Base-by-base conservation (phyloP, 2,888 invertebrate species). In the Pyralis farinalis region DNA sequence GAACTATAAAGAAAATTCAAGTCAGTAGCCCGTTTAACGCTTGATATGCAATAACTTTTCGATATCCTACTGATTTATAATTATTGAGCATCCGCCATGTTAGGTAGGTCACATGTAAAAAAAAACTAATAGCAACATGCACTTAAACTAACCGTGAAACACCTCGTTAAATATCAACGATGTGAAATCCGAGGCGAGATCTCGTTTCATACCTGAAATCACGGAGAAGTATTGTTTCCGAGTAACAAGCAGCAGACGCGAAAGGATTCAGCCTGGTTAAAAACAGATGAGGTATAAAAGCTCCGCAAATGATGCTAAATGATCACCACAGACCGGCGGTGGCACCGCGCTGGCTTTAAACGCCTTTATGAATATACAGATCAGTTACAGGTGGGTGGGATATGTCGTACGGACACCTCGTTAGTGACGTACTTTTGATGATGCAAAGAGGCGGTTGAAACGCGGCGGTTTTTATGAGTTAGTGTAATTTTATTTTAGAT, bases 261-360 rank as follows among this genome's bases (percentile, higher is more conserved):
- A 78, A 81, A 83, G 82, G 80, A 78, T 80, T 78, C 72, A 61
- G 64, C 61, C 65, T 75, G 75, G 76, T 82, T 84, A 77, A 83
- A 77, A 78, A 75, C 78, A 79, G 78, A 82, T 82, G 82, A 81
- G 75, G 71, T 76, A 77, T 80, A 78, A 84, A 83, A 81, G 68
- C 63, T 3, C 68, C 75, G 71, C 75, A 84, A 85, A 87, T 83
- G 85, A 83, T 83, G 82, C 65, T 79, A 75, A 82, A 82, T 76
- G 78, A 67, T 71, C 58, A 54, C 41, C 40, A 52, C 63, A 74
- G 64, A 78, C 75, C 66, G 52, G 75, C 82, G 71, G 52, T 43
- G 9, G 33, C 38, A 54, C 49, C 52, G 57, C 51, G 43, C 16
- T 4, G 16, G 16, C 16, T 16, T n/a, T 4, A 16, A 16, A 43